Conservation (phyloP, 2,888 invertebrate species). For the Incurvaria masculella region DNA sequence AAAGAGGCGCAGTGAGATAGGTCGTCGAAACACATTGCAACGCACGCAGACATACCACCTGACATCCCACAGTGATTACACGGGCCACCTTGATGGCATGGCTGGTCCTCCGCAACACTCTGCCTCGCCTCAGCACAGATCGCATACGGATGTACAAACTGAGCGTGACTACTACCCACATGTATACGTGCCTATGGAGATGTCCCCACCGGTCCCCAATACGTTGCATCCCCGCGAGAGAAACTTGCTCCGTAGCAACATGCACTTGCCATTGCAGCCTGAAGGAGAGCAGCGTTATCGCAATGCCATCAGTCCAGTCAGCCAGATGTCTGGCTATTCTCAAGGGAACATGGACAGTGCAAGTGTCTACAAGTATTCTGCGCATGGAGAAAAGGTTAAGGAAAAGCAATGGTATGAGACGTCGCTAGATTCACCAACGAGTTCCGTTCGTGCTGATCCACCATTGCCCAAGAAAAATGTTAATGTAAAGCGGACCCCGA, state of each 20-base stretch:
- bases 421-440: slow-evolving; percentile 57
- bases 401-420: slow-evolving; percentile 71
- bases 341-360: slow-evolving; percentile 40
- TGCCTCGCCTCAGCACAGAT: slow-evolving; percentile 37
- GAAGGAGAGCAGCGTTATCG: slow-evolving; percentile 28
- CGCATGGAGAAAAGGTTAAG: slow-evolving; percentile 41
- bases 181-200: slow-evolving; percentile 32
- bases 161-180: slow-evolving; percentile 24
- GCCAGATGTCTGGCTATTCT: slow-evolving; percentile 42
- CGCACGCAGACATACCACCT: slow-evolving; percentile 51
- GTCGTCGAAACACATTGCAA: slow-evolving; percentile 42
- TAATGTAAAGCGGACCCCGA: slow-evolving; percentile 52
- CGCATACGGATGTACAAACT: slow-evolving; percentile 43
- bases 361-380: slow-evolving; percentile 43
- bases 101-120: slow-evolving; percentile 33
- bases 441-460: slow-evolving; percentile 26
- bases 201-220: slow-evolving; percentile 35
- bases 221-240: slow-evolving; percentile 43
- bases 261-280: slow-evolving; percentile 37
- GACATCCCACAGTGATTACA: slow-evolving; percentile 50
- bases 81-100: slow-evolving; percentile 43
- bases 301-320: slow-evolving; percentile 41
- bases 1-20: slow-evolving; percentile 36
- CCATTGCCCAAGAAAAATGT: slow-evolving; percentile 40
- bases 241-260: slow-evolving; percentile 35